Evolutionary conservation across 2,888 invertebrate genomes (phyloP).

Genomic region (Patella depressa): DNA sequence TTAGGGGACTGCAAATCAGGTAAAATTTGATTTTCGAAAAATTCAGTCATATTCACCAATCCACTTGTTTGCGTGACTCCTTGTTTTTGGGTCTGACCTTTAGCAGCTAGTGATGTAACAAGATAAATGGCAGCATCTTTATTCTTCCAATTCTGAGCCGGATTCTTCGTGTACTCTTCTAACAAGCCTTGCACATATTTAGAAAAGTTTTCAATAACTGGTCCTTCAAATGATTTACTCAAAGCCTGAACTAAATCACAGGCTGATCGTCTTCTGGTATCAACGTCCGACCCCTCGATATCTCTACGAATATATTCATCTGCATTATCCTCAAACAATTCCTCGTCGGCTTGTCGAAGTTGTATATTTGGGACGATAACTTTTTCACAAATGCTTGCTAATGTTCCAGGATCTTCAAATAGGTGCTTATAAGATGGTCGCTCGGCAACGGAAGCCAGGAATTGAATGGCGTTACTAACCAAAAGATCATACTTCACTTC

Average conservation of each 20-base stretch:
- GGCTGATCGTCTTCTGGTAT: conserved; percentile 94
- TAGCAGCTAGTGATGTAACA: conserved; percentile 93
- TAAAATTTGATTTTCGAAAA: conserved; percentile 88
- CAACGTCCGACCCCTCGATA: conserved; percentile 98
- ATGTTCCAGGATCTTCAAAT: conserved; percentile 88
- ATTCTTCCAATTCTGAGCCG: conserved; percentile 87
- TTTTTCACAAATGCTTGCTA: conserved; percentile 94
- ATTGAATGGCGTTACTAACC: conserved; percentile 95
- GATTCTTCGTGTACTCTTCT: conserved; percentile 84
- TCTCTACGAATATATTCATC: conserved; percentile 86
- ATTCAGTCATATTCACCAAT: conserved; percentile 90
- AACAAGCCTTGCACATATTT: conserved; percentile 69
- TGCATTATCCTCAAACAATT: conserved; percentile 97
- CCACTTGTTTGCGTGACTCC: conserved; percentile 93
- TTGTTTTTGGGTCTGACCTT: conserved; percentile 77
- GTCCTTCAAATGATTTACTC: conserved; percentile 78
- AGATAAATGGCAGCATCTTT: conserved; percentile 97
- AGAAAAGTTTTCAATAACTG: conserved; percentile 70
- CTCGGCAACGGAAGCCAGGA: conserved; percentile 94
- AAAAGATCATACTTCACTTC: conserved; percentile 91
- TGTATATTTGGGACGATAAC: conserved; percentile 99
- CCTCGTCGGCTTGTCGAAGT: conserved; percentile 91
- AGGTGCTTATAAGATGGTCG: conserved; percentile 87
- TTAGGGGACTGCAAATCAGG: conserved; percentile 85
- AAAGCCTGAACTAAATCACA: conserved; percentile 96